Percentiles rank a stretch among this genome's conserved stretches.
These are phyloP conservation scores for Zootoca vivipara DNA, from an alignment of 2,113 vertebrate species.

Conservation along the genomic window DNA sequence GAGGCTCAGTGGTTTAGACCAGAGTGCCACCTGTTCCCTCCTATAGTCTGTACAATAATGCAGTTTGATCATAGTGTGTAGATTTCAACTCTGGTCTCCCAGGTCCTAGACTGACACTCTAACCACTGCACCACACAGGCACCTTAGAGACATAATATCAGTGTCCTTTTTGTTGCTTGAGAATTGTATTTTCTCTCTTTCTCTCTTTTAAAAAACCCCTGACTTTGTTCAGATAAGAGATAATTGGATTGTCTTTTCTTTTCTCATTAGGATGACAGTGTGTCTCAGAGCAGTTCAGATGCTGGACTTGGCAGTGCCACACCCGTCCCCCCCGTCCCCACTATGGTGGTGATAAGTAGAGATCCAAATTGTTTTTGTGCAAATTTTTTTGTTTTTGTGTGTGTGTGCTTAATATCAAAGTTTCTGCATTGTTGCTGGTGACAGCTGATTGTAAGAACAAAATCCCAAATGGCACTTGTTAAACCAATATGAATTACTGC, in stretches of 20 bases:
- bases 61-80: too few relatives aligned
- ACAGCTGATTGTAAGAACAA: slow-evolving; percentile 5
- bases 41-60: too few relatives aligned
- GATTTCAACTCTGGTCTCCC: too few relatives aligned
- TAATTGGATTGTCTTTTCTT: slow-evolving; percentile 52
- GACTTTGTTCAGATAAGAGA: slow-evolving; percentile 16
- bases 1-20: too few relatives aligned
- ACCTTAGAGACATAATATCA: background rate
- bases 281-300: slow-evolving; percentile 95
- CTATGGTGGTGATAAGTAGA: background rate
- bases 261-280: slow-evolving; percentile 88
- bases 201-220: background rate
- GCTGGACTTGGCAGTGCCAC: slow-evolving; percentile 97
- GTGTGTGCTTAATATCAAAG: background rate
- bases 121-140: too few relatives aligned
- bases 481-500: background rate
- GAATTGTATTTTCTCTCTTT: background rate
- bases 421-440: background rate
- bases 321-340: too few relatives aligned
- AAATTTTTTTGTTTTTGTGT: background rate
- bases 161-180: background rate
- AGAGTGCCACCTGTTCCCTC: too few relatives aligned
- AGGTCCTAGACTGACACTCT: too few relatives aligned
- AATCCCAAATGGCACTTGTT: background rate
- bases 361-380: background rate